phyloP scores from a whole-genome alignment of 2,888 invertebrate genomes.

The Clostera curtula region DNA sequence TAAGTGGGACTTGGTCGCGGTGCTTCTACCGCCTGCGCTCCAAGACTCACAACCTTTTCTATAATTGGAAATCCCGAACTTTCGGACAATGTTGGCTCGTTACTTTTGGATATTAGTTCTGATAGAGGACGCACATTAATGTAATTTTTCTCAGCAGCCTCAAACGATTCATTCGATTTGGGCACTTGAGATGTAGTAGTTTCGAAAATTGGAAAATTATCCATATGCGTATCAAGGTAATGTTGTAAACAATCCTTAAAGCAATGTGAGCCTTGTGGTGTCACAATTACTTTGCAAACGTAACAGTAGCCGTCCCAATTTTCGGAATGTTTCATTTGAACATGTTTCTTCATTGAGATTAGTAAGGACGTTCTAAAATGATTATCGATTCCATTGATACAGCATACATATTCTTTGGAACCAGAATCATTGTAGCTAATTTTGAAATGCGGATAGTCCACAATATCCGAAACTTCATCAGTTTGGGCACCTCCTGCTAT shows the following conservation, averaged over 20 bases:
- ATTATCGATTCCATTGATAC: conserved; percentile 45
- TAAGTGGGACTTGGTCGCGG: conserved; percentile 24
- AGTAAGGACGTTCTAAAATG: conserved; percentile 56
- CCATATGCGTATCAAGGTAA: conserved; percentile 56
- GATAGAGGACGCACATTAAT: conserved; percentile 58
- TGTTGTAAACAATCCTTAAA: conserved; percentile 60
- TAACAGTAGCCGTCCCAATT: conserved; percentile 75
- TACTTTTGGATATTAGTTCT: conserved; percentile 39
- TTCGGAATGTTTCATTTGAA: conserved; percentile 52
- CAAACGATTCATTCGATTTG: too few relatives aligned
- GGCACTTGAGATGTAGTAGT: too few relatives aligned
- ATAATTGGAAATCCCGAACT: conserved; percentile 49
- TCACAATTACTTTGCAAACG: conserved; percentile 63
- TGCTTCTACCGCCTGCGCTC: conserved; percentile 22
- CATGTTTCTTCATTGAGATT: conserved; percentile 63
- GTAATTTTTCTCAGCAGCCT: conserved; percentile 25
- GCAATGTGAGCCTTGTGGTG: conserved; percentile 43
- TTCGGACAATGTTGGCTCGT: conserved; percentile 7
- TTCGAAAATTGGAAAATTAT: conserved; percentile 49
- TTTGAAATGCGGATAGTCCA: conserved; percentile 52
- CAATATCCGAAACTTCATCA: conserved; percentile 18
- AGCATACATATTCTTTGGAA: conserved; percentile 55
- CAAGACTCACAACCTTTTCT: conserved; percentile 72
- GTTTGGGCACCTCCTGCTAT: conserved; percentile 4
- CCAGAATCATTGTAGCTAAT: conserved; percentile 36